A percentile compares a stretch with the other conserved stretches of the same genome.
Evolutionary conservation across 1,140 invertebrate species (phyloP).

Genomic region (Rhyzopertha dominica): DNA sequence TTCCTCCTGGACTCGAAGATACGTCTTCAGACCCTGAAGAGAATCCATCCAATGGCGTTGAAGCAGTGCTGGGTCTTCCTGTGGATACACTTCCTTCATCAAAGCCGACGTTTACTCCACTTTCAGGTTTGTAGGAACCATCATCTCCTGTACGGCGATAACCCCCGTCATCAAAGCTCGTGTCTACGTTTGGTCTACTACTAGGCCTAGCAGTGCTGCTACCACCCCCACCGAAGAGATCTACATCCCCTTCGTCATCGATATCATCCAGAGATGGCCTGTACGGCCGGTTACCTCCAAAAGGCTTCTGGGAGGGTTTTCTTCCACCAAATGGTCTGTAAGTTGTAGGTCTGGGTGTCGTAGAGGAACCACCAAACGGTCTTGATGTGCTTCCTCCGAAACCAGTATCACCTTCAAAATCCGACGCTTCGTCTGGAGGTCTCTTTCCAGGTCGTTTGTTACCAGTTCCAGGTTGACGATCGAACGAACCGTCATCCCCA

Average conservation of each 20-base stretch:
- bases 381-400: not conserved
- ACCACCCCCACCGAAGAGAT: not conserved
- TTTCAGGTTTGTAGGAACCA: conserved; percentile 27
- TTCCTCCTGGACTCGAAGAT: conserved; percentile 1
- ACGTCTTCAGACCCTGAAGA: not conserved
- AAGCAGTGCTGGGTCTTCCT: conserved; percentile 4
- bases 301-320: not conserved
- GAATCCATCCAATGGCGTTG: too few species aligned
- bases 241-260: not conserved
- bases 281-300: not conserved
- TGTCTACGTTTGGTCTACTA: not conserved
- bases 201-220: not conserved
- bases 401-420: conserved; percentile 7
- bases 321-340: conserved; percentile 3
- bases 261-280: not conserved
- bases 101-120: not conserved
- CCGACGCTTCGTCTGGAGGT: conserved; percentile 12
- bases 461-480: conserved; percentile 6
- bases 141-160: conserved; percentile 18
- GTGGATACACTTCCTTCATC: not conserved
- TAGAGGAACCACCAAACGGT: not conserved
- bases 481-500: conserved; percentile 3
- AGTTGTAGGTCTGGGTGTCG: conserved; percentile 4
- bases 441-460: conserved; percentile 10
- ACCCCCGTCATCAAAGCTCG: not conserved